These are phyloP conservation scores for Penaeus chinensis DNA, from an alignment of 1,140 invertebrate genomes.

Conservation along the genomic window DNA sequence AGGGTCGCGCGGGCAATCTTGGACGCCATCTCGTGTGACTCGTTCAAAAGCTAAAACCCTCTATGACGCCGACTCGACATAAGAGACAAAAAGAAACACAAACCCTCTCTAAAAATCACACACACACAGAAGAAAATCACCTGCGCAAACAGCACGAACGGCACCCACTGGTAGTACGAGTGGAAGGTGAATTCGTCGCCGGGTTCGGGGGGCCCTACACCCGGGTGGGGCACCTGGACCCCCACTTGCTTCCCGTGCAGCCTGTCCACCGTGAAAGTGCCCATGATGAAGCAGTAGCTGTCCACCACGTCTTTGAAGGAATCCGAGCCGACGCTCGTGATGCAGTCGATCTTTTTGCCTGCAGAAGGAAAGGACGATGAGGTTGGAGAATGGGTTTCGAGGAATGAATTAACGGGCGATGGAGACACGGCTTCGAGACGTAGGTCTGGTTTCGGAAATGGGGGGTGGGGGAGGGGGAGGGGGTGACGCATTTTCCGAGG, in stretches of 20 bases:
- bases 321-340: constrained; percentile 77
- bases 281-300: constrained; percentile 70
- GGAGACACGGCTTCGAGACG: too few relatives aligned
- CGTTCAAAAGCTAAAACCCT: too few relatives aligned
- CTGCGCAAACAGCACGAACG: constrained; percentile 68
- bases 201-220: constrained; percentile 67
- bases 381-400: too few relatives aligned
- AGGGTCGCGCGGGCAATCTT: too few relatives aligned
- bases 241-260: constrained; percentile 51
- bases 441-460: too few relatives aligned
- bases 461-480: too few relatives aligned
- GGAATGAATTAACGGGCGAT: too few relatives aligned
- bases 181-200: constrained; percentile 59
- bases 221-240: constrained; percentile 65
- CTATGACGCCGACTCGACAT: too few relatives aligned
- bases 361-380: background rate
- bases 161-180: constrained; percentile 70
- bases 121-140: constrained; percentile 33
- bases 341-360: constrained; percentile 92
- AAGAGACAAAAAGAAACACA: background rate
- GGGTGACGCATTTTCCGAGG: too few relatives aligned
- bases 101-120: too few relatives aligned
- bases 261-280: constrained; percentile 72
- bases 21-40: too few relatives aligned
- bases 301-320: constrained; percentile 71